Evolutionary conservation across 2,113 vertebrate species (phyloP).

Genomic region (Seriola aureovittata): DNA sequence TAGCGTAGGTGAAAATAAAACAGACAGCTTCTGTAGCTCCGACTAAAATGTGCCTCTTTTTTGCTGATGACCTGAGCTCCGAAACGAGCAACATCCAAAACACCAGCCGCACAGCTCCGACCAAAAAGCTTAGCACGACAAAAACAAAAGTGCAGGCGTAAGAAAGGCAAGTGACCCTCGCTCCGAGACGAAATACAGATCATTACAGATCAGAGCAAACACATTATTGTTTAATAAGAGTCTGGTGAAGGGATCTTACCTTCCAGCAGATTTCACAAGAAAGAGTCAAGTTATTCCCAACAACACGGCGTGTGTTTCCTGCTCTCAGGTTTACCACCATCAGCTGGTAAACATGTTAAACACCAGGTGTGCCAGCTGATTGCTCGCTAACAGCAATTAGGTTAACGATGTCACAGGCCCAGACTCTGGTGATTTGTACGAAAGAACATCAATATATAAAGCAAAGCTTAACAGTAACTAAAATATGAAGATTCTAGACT

Average conservation of each 20-base stretch:
- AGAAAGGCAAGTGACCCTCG: too few relatives aligned
- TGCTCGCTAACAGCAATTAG: constrained; percentile 44
- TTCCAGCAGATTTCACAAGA: neutral
- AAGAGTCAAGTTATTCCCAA: neutral
- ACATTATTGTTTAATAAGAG: neutral
- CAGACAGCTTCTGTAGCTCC: too few relatives aligned
- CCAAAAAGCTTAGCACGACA: neutral
- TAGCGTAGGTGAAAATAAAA: too few relatives aligned
- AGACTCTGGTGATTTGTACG: neutral
- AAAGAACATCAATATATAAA: neutral
- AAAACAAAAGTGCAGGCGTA: too few relatives aligned
- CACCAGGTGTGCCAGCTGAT: constrained; percentile 46
- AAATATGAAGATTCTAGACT: neutral
- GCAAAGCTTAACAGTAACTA: neutral
- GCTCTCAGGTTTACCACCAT: neutral
- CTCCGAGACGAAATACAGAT: neutral
- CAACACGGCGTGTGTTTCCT: neutral
- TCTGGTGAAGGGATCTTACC: neutral
- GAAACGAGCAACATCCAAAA: too few relatives aligned
- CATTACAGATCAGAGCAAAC: neutral
- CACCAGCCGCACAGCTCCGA: neutral
- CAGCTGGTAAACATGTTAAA: neutral
- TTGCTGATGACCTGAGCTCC: neutral
- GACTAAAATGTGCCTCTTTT: too few relatives aligned
- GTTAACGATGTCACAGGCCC: constrained; percentile 27